Percentiles rank a stretch among this genome's conserved stretches.
phyloP scores from a whole-genome alignment of 2,113 vertebrate genomes.

The Cynopterus brachyotis region DNA sequence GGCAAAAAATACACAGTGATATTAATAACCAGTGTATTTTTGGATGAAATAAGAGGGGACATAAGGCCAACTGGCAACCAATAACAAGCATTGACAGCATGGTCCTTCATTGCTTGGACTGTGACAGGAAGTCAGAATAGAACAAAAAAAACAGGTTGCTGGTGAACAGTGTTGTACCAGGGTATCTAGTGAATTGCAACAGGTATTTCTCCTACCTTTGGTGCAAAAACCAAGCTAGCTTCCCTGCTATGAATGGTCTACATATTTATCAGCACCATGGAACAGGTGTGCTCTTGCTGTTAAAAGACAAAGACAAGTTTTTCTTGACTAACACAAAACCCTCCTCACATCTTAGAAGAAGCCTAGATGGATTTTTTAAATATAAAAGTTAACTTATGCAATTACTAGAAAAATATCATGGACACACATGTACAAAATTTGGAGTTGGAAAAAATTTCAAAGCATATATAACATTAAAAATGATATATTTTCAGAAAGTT shows the following conservation, averaged over 20 bases:
- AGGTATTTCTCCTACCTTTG: slow-evolving; percentile 25
- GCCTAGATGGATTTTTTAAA: background rate
- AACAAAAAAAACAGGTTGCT: background rate
- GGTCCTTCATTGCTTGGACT: background rate
- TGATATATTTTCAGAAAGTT: background rate
- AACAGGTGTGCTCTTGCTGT: background rate
- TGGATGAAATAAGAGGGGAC: background rate
- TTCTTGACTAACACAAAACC: slow-evolving; percentile 15
- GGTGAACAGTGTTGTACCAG: background rate
- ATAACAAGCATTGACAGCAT: background rate
- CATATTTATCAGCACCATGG: background rate
- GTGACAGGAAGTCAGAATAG: background rate
- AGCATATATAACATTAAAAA: background rate
- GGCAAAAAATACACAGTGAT: background rate
- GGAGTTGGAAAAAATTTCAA: background rate
- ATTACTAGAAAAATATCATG: background rate
- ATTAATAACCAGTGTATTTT: background rate
- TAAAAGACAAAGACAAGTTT: slow-evolving; percentile 30
- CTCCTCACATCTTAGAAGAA: background rate
- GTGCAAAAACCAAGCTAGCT: background rate
- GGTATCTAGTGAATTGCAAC: background rate
- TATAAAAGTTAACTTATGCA: background rate
- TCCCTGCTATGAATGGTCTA: background rate
- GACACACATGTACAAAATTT: background rate
- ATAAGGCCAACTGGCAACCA: background rate